Conservation (phyloP, 2,888 invertebrate genomes). For the Meandrusa payeni region DNA sequence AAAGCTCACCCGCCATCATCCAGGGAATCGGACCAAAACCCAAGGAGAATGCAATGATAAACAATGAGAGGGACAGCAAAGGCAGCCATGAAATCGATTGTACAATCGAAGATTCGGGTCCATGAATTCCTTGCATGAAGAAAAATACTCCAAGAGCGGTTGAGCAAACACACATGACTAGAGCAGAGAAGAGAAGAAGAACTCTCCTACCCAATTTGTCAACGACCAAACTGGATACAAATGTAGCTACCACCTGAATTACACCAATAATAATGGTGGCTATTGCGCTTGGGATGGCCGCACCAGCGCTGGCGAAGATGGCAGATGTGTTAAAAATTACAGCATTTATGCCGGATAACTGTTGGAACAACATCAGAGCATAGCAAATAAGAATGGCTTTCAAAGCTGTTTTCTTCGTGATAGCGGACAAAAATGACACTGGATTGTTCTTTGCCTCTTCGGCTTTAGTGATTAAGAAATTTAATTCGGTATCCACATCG, state of each 20-base stretch:
- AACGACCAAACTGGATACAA: conserved; percentile 87
- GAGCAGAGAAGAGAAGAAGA: conserved; percentile 86
- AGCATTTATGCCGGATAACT: conserved; percentile 91
- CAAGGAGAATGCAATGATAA: conserved; percentile 89
- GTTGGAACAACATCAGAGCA: conserved; percentile 94
- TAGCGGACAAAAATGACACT: conserved; percentile 77
- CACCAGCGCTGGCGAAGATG: conserved; percentile 87
- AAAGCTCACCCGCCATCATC: conserved; percentile 91
- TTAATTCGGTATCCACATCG: conserved; percentile 84
- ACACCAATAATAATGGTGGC: conserved; percentile 91
- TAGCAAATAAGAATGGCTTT: conserved; percentile 87
- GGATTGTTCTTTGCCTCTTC: conserved; percentile 75
- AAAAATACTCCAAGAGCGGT: conserved; percentile 88
- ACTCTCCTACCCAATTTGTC: conserved; percentile 90
- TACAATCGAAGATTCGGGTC: conserved; percentile 56
- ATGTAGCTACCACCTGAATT: conserved; percentile 89
- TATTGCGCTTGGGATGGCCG: conserved; percentile 76
- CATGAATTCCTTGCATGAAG: conserved; percentile 62
- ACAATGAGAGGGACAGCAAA: conserved; percentile 85
- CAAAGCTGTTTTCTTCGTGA: conserved; percentile 82
- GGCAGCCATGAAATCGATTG: conserved; percentile 86
- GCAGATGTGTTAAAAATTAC: conserved; percentile 89
- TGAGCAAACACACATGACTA: conserved; percentile 85
- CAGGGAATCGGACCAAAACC: conserved; percentile 95
- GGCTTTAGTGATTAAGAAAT: conserved; percentile 78